phyloP scores from a whole-genome alignment of 1,140 invertebrate species.

The Camponotus floridanus region DNA sequence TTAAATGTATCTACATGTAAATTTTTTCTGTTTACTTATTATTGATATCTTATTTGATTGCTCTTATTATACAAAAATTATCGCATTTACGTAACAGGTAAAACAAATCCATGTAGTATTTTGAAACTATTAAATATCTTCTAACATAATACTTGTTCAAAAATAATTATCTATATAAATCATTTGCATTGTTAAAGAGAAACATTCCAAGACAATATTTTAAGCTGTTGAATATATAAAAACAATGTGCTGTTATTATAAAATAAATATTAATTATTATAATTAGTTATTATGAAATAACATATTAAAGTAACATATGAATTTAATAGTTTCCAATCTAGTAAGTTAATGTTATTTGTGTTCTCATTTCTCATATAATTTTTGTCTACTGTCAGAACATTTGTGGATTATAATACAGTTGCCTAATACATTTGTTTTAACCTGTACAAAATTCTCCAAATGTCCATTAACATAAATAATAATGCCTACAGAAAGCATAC shows the following conservation, averaged over 20 bases:
- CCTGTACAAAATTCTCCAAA: neutral
- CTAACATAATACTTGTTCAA: neutral
- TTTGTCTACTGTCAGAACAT: neutral
- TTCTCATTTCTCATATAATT: slow-evolving; percentile 45
- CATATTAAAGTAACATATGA: neutral
- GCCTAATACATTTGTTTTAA: slow-evolving; percentile 24
- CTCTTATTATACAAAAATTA: slow-evolving; percentile 26
- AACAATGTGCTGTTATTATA: neutral
- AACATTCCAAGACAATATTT: slow-evolving; percentile 14
- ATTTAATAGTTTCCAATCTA: neutral
- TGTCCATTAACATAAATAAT: slow-evolving; percentile 18
- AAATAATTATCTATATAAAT: slow-evolving; percentile 33
- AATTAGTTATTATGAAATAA: neutral
- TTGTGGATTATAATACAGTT: neutral
- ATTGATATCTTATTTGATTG: slow-evolving; percentile 12
- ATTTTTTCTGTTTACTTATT: slow-evolving; percentile 8
- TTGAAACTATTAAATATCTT: slow-evolving; percentile 14
- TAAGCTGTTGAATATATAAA: neutral
- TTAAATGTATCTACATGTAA: neutral
- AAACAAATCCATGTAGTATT: slow-evolving; percentile 37
- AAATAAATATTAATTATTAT: neutral
- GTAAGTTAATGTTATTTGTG: slow-evolving; percentile 15
- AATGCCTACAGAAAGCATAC: slow-evolving; percentile 24
- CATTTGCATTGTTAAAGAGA: slow-evolving; percentile 18
- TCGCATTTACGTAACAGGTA: slow-evolving; percentile 16